A percentile compares a stretch with the other conserved stretches of the same genome.
These are phyloP conservation scores for Saimiri boliviensis DNA, from an alignment of 2,113 vertebrate genomes.

Conservation along the genomic window DNA sequence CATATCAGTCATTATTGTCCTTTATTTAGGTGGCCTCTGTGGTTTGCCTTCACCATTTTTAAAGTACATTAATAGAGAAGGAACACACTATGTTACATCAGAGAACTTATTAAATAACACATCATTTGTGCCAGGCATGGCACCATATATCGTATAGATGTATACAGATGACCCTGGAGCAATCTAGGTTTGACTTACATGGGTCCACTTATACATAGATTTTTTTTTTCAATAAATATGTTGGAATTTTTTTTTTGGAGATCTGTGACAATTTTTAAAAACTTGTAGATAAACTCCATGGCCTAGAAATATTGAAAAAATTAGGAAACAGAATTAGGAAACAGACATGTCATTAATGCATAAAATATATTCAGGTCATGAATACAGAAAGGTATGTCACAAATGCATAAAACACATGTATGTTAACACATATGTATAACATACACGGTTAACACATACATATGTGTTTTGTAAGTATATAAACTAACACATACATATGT, in stretches of 20 bases:
- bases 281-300: neutral
- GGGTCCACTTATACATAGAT: neutral
- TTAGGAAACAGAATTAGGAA: neutral
- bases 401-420: neutral
- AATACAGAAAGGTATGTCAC: neutral
- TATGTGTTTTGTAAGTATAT: too few relatives aligned
- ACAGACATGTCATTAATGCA: neutral
- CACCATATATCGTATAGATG: neutral
- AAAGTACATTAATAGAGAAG: fast-evolving
- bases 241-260: neutral
- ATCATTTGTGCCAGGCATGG: too few relatives aligned
- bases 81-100: neutral
- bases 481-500: too few relatives aligned
- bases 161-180: neutral
- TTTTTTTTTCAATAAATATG: neutral
- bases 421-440: too few relatives aligned
- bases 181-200: neutral
- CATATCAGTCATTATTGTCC: too few relatives aligned
- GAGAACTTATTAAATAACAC: neutral
- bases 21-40: neutral
- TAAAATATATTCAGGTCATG: neutral
- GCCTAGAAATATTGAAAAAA: neutral
- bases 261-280: neutral
- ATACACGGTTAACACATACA: too few relatives aligned
- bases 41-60: neutral